A percentile compares a stretch with the other conserved stretches of the same genome.
These are phyloP conservation scores for Catagonus wagneri DNA, from an alignment of 2,113 vertebrate species.

Conservation along the genomic window DNA sequence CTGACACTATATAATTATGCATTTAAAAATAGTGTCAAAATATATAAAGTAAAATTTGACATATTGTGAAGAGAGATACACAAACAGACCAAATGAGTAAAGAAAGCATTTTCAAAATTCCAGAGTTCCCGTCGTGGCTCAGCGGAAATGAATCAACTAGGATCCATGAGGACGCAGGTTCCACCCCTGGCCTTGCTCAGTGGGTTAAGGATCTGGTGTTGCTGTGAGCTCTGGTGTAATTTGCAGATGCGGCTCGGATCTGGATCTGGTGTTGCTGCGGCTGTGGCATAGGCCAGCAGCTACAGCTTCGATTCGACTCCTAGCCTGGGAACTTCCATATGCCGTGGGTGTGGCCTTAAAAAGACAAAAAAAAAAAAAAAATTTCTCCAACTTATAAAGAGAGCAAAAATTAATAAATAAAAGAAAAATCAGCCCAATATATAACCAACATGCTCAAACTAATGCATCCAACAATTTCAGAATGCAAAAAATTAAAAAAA, in stretches of 20 bases:
- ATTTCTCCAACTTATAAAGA: background rate
- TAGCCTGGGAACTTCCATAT: too few relatives aligned
- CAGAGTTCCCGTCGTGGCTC: too few relatives aligned
- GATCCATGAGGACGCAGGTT: too few relatives aligned
- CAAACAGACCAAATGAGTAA: background rate
- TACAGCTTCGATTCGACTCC: too few relatives aligned
- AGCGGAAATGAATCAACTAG: too few relatives aligned
- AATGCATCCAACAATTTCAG: background rate
- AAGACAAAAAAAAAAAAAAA: background rate
- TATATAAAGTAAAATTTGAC: constrained; percentile 1
- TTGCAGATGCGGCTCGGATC: too few relatives aligned
- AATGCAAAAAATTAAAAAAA: background rate
- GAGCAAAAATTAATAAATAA: background rate
- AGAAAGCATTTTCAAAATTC: constrained; percentile 10
- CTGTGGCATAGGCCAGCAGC: too few relatives aligned
- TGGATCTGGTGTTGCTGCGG: too few relatives aligned
- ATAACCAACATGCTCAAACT: background rate
- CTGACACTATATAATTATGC: background rate
- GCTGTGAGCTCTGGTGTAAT: too few relatives aligned
- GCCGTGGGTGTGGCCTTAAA: too few relatives aligned
- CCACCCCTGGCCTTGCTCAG: too few relatives aligned
- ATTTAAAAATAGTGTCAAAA: constrained; percentile 13
- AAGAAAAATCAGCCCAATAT: constrained; percentile 1
- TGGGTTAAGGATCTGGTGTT: too few relatives aligned
- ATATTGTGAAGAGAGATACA: constrained; percentile 15